Evolutionary conservation across 1,140 invertebrate species (phyloP), one percentile per base, ranked within the genome.

Genomic region (Adoxophyes honmai): DNA sequence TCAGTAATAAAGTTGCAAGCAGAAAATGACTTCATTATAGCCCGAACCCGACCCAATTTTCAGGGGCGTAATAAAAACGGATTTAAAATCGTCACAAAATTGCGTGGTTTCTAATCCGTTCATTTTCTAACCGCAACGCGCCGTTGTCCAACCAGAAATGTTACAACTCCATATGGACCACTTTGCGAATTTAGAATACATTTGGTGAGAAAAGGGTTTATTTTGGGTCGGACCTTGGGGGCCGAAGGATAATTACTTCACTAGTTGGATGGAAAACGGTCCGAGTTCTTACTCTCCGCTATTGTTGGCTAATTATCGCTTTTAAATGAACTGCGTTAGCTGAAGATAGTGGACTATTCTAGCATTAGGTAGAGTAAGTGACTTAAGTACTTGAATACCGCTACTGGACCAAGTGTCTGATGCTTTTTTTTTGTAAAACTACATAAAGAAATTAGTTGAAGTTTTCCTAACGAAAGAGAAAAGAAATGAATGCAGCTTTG

Each of bases 261-360:
- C 18, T 48, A 48, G 42, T 48, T 48, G 21, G n/a, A 48, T 28
- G 21, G 21, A 28, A 28, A 48, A 13, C 42, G 21, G 42, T 11
- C 42, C 11, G 16, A 11, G n/a, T 48, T 28, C 21, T 28, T 55
- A 58, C 48, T 60, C 52, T 39, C 18, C 14, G 35, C 61, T 53
- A 63, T 67, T 67, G 56, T 63, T 60, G 51, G 42, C 52, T 67
- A 56, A 56, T 67, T 60, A 67, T 63, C 62, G 55, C 65, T 55
- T 67, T 60, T 60, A 52, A 55, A 67, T 54, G 54, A 48, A 48
- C 42, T 48, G 21, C 6, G n/a, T 11, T 36, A 36, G 8, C n/a
- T 4, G 1, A 2, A 36, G 34, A 11, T 9, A 36, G 3, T 9
- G 6, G 8, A 36, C 34, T 11, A 9, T 10, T 36, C 1, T 10